These are phyloP conservation scores for Himalopsyche kuldschensis DNA, from an alignment of 2,888 invertebrate species.

Conservation along the genomic window DNA sequence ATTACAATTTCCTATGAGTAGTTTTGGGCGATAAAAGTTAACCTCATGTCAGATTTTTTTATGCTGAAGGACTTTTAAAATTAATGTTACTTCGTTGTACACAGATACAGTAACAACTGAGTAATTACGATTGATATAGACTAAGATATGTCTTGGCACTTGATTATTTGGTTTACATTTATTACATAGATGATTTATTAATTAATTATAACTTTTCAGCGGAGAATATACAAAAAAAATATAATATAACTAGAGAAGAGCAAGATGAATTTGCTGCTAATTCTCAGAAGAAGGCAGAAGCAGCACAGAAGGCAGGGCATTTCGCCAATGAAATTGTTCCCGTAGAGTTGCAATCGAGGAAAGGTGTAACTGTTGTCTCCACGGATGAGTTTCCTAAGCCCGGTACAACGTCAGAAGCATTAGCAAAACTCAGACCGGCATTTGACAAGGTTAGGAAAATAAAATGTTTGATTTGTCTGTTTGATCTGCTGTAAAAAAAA, in stretches of 20 bases:
- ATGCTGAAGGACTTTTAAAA: too few species aligned
- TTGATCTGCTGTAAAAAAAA: too few species aligned
- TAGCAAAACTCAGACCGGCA: conserved; percentile 65
- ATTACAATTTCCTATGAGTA: too few species aligned
- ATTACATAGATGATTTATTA: too few species aligned
- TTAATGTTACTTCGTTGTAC: too few species aligned
- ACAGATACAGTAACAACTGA: too few species aligned
- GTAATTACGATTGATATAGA: too few species aligned
- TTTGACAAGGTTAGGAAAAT: conserved; percentile 61
- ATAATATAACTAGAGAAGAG: conserved; percentile 64
- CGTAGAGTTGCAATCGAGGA: conserved; percentile 58
- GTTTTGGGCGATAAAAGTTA: too few species aligned
- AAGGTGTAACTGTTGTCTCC: conserved; percentile 52
- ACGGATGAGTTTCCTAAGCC: conserved; percentile 73
- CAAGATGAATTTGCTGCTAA: conserved; percentile 71
- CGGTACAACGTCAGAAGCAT: conserved; percentile 61
- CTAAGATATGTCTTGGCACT: too few species aligned
- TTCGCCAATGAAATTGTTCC: conserved; percentile 75
- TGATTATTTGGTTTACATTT: too few species aligned
- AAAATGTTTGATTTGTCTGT: too few species aligned
- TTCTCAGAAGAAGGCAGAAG: conserved; percentile 68
- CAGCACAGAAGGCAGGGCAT: conserved; percentile 62
- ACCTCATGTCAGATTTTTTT: too few species aligned
- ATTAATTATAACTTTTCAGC: conserved; percentile 51
- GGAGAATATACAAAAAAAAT: conserved; percentile 74